Percentiles rank a stretch among this genome's conserved stretches.
phyloP scores from a whole-genome alignment of 2,113 vertebrate species.

The Siniperca knerii region DNA sequence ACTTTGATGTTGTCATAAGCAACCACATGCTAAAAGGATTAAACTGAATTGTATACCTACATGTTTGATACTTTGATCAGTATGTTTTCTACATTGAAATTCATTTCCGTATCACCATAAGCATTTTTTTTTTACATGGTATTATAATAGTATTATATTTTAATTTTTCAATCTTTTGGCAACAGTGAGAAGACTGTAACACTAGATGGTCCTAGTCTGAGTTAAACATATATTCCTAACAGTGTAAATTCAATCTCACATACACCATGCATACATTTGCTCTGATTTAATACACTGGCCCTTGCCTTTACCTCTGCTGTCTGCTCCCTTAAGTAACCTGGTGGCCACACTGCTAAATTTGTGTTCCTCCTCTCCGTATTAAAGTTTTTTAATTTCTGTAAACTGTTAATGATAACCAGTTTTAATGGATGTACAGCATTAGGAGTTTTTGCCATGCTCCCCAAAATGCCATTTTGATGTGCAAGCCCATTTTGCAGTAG shows the following conservation, averaged over 20 bases:
- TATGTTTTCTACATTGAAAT: not conserved
- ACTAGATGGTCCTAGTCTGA: not conserved
- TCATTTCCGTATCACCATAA: not conserved
- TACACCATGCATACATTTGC: not conserved
- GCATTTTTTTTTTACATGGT: not conserved
- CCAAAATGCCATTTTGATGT: slow-evolving; percentile 36
- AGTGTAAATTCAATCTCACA: slow-evolving; percentile 1
- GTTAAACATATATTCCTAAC: not conserved
- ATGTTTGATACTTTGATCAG: not conserved
- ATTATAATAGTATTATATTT: not conserved
- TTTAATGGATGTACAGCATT: slow-evolving; percentile 2
- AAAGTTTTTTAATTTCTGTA: not conserved
- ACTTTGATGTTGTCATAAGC: not conserved
- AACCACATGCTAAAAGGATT: not conserved
- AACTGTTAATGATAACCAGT: not conserved
- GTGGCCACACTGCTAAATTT: not conserved
- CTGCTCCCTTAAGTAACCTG: not conserved
- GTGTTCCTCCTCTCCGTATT: not conserved
- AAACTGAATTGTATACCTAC: not conserved
- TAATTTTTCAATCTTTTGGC: not conserved
- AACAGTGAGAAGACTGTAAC: no score
- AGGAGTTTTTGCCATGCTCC: not conserved
- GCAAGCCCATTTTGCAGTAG: not conserved
- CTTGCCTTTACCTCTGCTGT: not conserved
- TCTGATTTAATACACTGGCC: not conserved